Evolutionary conservation across 2,888 invertebrate species (phyloP).

Genomic region (Diloba caeruleocephala): DNA sequence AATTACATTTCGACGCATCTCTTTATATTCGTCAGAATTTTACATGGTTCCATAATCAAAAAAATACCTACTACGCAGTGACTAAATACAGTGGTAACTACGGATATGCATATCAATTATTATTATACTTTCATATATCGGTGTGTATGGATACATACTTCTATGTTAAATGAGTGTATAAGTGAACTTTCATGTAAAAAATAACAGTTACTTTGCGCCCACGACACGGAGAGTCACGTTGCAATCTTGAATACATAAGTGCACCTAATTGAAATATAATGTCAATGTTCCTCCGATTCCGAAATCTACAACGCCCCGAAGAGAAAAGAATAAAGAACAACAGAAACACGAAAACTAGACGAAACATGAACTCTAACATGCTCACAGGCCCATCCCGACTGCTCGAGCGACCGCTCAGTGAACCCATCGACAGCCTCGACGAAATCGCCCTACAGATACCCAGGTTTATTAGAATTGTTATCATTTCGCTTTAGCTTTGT

Average conservation of each 20-base stretch:
- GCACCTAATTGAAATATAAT: slow-evolving; percentile 88
- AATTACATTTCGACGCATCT: slow-evolving; percentile 13
- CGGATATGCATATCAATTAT: too few species aligned
- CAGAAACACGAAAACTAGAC: slow-evolving; percentile 64
- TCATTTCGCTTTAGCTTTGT: slow-evolving; percentile 60
- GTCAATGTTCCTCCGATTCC: slow-evolving; percentile 98
- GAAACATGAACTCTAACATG: slow-evolving; percentile 85
- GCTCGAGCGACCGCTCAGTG: slow-evolving; percentile 95
- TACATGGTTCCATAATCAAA: too few species aligned
- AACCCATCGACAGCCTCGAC: slow-evolving; percentile 96
- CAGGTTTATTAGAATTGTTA: slow-evolving; percentile 90
- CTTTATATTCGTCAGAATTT: slow-evolving; percentile 4
- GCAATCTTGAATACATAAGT: slow-evolving; percentile 41
- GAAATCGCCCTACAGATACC: slow-evolving; percentile 97
- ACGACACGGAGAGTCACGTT: slow-evolving; percentile 6
- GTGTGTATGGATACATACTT: neutral
- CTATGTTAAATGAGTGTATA: slow-evolving; percentile 26
- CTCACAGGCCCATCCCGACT: slow-evolving; percentile 94
- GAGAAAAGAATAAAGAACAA: slow-evolving; percentile 84
- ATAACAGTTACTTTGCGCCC: slow-evolving; percentile 35
- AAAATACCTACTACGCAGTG: too few species aligned
- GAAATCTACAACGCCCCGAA: slow-evolving; percentile 96
- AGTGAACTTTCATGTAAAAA: slow-evolving; percentile 38
- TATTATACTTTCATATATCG: neutral
- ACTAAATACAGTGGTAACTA: neutral